Base-by-base conservation (phyloP, 2,888 invertebrate species). In the Hirtodrosophila confusa region DNA sequence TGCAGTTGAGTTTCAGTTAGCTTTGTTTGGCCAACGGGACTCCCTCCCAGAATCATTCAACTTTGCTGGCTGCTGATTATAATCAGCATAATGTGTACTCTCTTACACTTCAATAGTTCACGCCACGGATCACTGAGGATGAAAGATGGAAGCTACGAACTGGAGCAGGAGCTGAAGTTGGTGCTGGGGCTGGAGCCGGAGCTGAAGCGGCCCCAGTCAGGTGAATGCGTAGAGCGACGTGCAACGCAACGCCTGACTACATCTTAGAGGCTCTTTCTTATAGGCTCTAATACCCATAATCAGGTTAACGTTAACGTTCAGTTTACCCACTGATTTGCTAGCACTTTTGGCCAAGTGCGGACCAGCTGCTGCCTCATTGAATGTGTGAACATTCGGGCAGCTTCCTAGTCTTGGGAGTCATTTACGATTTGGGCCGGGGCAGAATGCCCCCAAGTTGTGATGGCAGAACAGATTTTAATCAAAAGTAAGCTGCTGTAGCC, bases 51-150 rank as follows among this genome's bases (percentile, higher is more conserved):
- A 87, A 75, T 67, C 69, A 71, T 69, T 75, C 73, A 64, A 68
- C 83, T 76, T 61, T 50, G 67, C 68, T 75, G 56, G 49, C 66
- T 60, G 66, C 68, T 83, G 88, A 88, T 85, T 85, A 85, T 82
- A 88, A 87, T 85, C 88, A 85, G 65, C 82, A 74, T 88, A 88
- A 88, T 87, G 82, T 85, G 88, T 85, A 85, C 86, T 80, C 89
- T 80, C 86, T 88, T 85, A 85, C 84, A 85, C 84, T 80, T 82
- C 69, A 88, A 85, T 85, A 87, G 88, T 87, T 85, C 86, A 87
- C 88, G 88, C 84, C 88, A 85, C 67, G 88, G 71, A 78, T 82
- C 87, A 78, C 41, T 69, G 82, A 11, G 71, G 61, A 7, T 12
- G 35, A n/a, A 3, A 6, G 5, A 5, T 35, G 12, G 39, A 29